phyloP scores from a whole-genome alignment of 2,113 vertebrate genomes.

The Lampris incognitus region DNA sequence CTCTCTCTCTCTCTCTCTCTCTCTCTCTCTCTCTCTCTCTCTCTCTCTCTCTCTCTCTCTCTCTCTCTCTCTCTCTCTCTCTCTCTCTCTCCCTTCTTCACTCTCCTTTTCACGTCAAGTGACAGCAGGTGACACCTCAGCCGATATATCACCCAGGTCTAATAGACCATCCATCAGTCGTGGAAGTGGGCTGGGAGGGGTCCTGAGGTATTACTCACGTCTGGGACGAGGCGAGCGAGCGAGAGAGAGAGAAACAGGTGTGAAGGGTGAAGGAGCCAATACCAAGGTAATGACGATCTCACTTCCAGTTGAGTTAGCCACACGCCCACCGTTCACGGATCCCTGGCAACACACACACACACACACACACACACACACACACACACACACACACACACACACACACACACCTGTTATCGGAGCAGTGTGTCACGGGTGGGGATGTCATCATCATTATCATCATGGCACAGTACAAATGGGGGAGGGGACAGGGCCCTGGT shows the following conservation, averaged over 20 bases:
- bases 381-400: too few relatives aligned
- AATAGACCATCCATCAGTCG: slow-evolving; percentile 60
- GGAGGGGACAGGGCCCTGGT: slow-evolving; percentile 24
- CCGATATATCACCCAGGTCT: slow-evolving; percentile 40
- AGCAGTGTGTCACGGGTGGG: slow-evolving; percentile 47
- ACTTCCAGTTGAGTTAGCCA: slow-evolving; percentile 33
- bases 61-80: not conserved
- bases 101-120: slow-evolving; percentile 16
- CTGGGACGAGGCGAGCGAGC: not conserved
- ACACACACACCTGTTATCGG: slow-evolving; percentile 54
- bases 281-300: slow-evolving; percentile 18
- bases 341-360: slow-evolving; percentile 38
- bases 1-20: not conserved
- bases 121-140: slow-evolving; percentile 52
- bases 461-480: not conserved
- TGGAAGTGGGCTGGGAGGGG: not conserved
- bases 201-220: not conserved
- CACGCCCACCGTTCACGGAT: slow-evolving; percentile 34
- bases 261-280: slow-evolving; percentile 7
- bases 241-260: not conserved
- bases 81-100: slow-evolving; percentile 15
- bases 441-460: slow-evolving; percentile 31
- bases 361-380: too few relatives aligned
- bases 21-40: slow-evolving; percentile 18
- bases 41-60: too few relatives aligned